Evolutionary conservation across 2,888 invertebrate genomes (phyloP).

Genomic region (Penaeus monodon): DNA sequence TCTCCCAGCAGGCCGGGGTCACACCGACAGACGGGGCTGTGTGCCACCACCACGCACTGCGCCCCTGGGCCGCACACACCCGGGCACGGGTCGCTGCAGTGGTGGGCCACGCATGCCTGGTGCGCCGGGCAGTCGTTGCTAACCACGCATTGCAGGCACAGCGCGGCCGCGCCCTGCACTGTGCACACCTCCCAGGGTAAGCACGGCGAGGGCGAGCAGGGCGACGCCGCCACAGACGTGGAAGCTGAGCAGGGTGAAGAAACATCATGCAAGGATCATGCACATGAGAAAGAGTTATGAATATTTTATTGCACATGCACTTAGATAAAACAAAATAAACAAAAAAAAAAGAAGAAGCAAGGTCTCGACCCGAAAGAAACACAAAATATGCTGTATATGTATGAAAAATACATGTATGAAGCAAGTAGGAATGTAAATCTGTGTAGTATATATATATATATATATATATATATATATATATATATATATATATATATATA

Average conservation of each 20-base stretch:
- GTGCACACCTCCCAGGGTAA: slow-evolving; percentile 87
- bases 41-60: slow-evolving; percentile 69
- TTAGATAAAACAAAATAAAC: too few species aligned
- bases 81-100: slow-evolving; percentile 78
- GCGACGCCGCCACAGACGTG: slow-evolving; percentile 54
- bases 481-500: too few species aligned
- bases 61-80: slow-evolving; percentile 83
- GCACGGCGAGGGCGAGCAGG: slow-evolving; percentile 84
- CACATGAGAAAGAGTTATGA: background rate
- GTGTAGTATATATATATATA: background rate
- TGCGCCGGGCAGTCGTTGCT: slow-evolving; percentile 66
- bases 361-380: too few species aligned
- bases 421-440: too few species aligned
- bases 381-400: too few species aligned
- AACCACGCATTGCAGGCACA: slow-evolving; percentile 72
- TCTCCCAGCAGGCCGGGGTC: slow-evolving; percentile 67
- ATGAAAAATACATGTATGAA: too few species aligned
- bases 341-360: too few species aligned
- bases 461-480: too few species aligned
- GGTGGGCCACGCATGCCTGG: slow-evolving; percentile 66
- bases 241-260: slow-evolving; percentile 4
- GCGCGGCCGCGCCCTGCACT: slow-evolving; percentile 78
- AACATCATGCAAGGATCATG: slow-evolving; percentile 19
- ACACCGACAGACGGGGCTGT: slow-evolving; percentile 67
- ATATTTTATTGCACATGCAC: slow-evolving; percentile 3